Base-by-base conservation (phyloP, 1,140 invertebrate species). In the Tetraneura akinire region DNA sequence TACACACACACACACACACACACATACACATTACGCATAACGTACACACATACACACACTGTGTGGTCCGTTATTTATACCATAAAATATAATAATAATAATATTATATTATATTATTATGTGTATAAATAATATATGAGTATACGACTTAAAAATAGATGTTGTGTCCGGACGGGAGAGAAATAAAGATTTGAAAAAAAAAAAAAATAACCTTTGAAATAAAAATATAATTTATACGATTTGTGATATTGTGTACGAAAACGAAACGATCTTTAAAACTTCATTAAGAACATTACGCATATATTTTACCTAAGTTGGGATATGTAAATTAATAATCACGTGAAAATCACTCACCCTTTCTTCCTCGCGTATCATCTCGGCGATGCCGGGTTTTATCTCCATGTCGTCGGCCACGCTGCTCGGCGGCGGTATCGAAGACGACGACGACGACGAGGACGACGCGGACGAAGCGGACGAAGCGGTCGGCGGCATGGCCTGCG, bases 301-400 rank as follows among this genome's bases (percentile, higher is more conserved):
- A n/a, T n/a, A n/a, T n/a, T n/a, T n/a, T n/a, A n/a, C n/a, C n/a
- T n/a, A n/a, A n/a, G n/a, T n/a, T n/a, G n/a, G n/a, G n/a, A n/a
- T 8, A 37, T 3, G 32, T 37, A 37, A 4, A 4, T 4, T 37
- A 4, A 37, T 37, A 37, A 37, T 37, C 32, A 4, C 4, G 29
- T 4, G 13, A 68, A 57, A 66, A 21, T 45, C 42, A 94, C 93
- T 95, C 86, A 96, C 94, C 93, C 94, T 89, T 90, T 96, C 94
- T 87, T 96, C 94, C 88, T 96, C 94, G 85, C 94, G 92, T 84
- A 96, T 96, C 93, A 96, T 95, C 88, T 96, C 94, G 45, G 93
- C 93, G 87, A 96, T 96, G 86, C 94, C 94, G 9, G 94, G 94
- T 83, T 95, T 93, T 86, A 96, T 94, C 88, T 96, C 94, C 86